Evolutionary conservation across 2,797 vertebrate genomes (phyloP).

Genomic region (Urocyon cinereoargenteus): DNA sequence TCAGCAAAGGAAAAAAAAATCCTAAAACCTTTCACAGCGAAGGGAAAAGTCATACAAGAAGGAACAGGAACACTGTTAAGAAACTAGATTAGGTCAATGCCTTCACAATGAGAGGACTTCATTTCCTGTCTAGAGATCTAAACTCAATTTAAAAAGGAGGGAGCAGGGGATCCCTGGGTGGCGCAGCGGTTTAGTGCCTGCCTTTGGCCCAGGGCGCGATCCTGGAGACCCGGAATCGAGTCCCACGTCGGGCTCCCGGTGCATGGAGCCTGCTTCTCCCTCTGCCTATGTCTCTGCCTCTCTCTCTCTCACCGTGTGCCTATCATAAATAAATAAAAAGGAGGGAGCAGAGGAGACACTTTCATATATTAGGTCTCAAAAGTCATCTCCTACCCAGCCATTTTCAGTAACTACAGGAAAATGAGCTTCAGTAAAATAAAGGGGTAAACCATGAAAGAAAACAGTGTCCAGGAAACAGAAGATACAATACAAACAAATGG

Average conservation of each 20-base stretch:
- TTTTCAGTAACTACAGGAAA: conserved; percentile 20
- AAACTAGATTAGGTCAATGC: background rate
- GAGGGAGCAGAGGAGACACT: background rate
- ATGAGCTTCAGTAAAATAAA: background rate
- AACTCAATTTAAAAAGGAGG: background rate
- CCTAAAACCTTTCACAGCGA: background rate
- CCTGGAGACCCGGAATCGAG: too few relatives aligned
- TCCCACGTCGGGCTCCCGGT: too few relatives aligned
- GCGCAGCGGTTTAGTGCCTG: too few relatives aligned
- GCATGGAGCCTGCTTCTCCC: too few relatives aligned
- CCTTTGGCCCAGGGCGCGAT: too few relatives aligned
- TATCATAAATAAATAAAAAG: too few relatives aligned
- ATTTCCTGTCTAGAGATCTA: background rate
- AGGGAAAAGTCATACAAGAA: background rate
- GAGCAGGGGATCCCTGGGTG: too few relatives aligned
- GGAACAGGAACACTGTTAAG: background rate
- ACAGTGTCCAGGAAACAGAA: background rate
- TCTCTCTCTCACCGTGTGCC: too few relatives aligned
- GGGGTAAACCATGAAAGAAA: background rate
- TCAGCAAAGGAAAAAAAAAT: background rate
- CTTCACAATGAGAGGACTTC: background rate
- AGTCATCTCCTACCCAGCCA: background rate
- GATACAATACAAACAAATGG: background rate
- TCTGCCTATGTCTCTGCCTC: too few relatives aligned
- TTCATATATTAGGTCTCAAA: background rate